These are phyloP conservation scores for Leucopternis melanops DNA, from an alignment of 2,113 vertebrate species.

Conservation along the genomic window DNA sequence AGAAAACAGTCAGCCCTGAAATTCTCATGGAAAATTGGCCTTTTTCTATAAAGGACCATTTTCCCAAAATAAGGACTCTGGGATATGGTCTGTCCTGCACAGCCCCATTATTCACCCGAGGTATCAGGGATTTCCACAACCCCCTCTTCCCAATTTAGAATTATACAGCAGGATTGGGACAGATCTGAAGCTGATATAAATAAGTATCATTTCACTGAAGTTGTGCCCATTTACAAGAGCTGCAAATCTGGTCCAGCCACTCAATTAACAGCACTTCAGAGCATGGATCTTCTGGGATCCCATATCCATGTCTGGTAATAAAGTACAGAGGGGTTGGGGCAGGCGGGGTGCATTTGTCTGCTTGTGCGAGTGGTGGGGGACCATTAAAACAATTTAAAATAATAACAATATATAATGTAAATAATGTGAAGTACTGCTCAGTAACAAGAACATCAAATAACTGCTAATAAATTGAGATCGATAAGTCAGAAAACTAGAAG, in stretches of 20 bases:
- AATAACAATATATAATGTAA: not conserved
- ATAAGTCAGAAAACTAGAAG: not conserved
- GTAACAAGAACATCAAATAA: not conserved
- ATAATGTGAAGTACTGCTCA: not conserved
- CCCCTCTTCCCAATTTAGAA: not conserved
- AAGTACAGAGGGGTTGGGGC: not conserved
- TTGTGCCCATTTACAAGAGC: not conserved
- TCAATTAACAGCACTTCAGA: conserved; percentile 23
- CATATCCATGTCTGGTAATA: not conserved
- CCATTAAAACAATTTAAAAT: not conserved
- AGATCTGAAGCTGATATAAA: not conserved
- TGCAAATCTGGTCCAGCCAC: conserved; percentile 8
- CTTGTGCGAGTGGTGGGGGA: not conserved
- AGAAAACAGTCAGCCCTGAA: not conserved
- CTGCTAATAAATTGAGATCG: not conserved
- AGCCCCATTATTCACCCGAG: not conserved
- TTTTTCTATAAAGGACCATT: not conserved
- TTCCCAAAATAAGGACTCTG: not conserved
- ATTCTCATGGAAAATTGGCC: not conserved
- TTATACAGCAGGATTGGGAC: not conserved
- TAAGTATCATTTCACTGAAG: not conserved
- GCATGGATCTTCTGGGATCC: conserved; percentile 8
- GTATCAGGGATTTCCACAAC: not conserved
- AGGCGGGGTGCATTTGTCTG: not conserved
- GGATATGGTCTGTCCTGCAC: not conserved